Conservation (phyloP, 1,140 invertebrate genomes). For the Brachionus angularis region DNA sequence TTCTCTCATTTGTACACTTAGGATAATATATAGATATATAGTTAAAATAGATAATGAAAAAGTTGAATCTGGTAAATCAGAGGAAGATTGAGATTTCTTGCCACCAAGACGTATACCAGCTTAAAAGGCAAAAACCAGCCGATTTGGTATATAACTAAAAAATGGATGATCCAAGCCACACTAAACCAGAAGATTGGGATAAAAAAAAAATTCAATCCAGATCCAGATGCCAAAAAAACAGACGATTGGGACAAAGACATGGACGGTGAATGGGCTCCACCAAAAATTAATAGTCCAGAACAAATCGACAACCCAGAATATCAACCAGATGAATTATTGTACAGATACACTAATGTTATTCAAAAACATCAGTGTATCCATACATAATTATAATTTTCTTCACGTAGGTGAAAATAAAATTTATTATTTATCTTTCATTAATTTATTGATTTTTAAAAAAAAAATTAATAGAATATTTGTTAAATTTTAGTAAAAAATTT, state of each 20-base stretch:
- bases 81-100: slow-evolving; percentile 94
- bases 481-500: too few relatives aligned
- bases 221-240: slow-evolving; percentile 58
- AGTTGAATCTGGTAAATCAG: slow-evolving; percentile 86
- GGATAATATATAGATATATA: slow-evolving; percentile 86
- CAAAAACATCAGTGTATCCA: too few relatives aligned
- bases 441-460: too few relatives aligned
- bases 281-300: slow-evolving; percentile 70
- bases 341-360: slow-evolving; percentile 79
- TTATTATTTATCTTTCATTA: too few relatives aligned
- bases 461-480: too few relatives aligned
- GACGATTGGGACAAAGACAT: slow-evolving; percentile 99
- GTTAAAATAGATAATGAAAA: slow-evolving; percentile 97
- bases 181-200: slow-evolving; percentile 45
- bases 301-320: slow-evolving; percentile 98
- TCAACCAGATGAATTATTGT: slow-evolving; percentile 71
- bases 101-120: slow-evolving; percentile 63
- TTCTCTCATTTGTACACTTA: slow-evolving; percentile 96
- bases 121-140: slow-evolving; percentile 82
- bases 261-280: slow-evolving; percentile 95
- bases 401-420: too few relatives aligned
- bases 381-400: too few relatives aligned
- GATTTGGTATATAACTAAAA: slow-evolving; percentile 63
- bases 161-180: slow-evolving; percentile 43
- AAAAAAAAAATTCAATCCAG: slow-evolving; percentile 47